Percentiles rank a stretch among this genome's conserved stretches.
Conservation (phyloP, 2,797 vertebrate species). For the Sciaenops ocellatus region DNA sequence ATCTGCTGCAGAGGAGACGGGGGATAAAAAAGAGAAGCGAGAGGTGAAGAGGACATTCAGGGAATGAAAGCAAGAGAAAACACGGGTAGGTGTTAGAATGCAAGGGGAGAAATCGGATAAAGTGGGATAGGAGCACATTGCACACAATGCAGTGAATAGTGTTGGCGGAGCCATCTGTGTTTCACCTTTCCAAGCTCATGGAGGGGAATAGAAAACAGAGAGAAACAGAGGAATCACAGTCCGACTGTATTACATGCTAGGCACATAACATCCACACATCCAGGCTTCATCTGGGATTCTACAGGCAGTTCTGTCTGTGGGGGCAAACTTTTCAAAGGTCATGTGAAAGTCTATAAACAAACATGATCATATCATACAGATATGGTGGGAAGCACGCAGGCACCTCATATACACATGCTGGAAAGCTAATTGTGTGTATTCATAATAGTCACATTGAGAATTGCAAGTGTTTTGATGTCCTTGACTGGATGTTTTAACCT, state of each 20-base stretch:
- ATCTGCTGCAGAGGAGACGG: constrained; percentile 87
- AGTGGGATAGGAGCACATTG: constrained; percentile 47
- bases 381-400: constrained; percentile 56
- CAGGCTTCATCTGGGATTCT: constrained; percentile 69
- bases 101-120: constrained; percentile 43
- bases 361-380: constrained; percentile 50
- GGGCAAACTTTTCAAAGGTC: constrained; percentile 76
- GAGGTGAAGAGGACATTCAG: constrained; percentile 40
- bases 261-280: constrained; percentile 72
- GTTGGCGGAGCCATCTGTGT: constrained; percentile 52
- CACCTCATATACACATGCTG: constrained; percentile 65
- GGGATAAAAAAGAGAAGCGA: constrained; percentile 32
- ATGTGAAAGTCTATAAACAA: constrained; percentile 59
- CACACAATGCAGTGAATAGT: constrained; percentile 56
- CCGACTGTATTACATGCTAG: constrained; percentile 73
- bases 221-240: constrained; percentile 46
- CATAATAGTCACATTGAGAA: constrained; percentile 38
- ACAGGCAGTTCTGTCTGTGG: constrained; percentile 69
- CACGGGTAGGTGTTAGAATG: constrained; percentile 42
- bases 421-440: constrained; percentile 45
- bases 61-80: constrained; percentile 35
- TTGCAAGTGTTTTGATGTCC: constrained; percentile 37
- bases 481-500: constrained; percentile 20
- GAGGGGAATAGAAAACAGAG: constrained; percentile 69
- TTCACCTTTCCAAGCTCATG: constrained; percentile 65